Evolutionary conservation across 2,113 vertebrate genomes (phyloP).

Genomic region (Myrmecobius fasciatus): DNA sequence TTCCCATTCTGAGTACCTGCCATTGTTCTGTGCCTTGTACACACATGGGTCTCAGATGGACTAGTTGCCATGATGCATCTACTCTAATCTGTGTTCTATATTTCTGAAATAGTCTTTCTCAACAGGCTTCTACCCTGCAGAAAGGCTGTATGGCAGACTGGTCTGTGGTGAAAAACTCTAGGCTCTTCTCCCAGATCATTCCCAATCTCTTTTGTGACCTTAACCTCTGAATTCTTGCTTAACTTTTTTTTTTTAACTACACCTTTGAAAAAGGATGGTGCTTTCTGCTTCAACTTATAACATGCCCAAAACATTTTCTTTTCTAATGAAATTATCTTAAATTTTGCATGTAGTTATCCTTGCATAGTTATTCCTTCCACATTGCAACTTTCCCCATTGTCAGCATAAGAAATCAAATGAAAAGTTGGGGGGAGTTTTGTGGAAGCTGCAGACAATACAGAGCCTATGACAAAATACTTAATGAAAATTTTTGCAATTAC

Average conservation of each 20-base stretch:
- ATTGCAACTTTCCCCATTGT: no score
- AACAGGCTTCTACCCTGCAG: background rate
- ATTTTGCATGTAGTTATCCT: background rate
- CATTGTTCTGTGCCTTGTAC: background rate
- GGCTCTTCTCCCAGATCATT: fast-evolving
- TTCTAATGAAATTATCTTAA: background rate
- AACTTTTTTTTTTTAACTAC: background rate
- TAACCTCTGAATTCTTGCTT: background rate
- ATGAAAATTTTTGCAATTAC: no score
- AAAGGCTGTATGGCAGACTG: background rate
- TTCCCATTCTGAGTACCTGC: background rate
- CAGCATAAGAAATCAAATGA: no score
- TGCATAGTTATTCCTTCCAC: no score
- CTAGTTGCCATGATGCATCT: background rate
- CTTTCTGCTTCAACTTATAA: background rate
- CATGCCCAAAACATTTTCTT: background rate
- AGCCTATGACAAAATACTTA: no score
- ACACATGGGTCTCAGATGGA: background rate
- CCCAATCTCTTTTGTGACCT: conserved; percentile 1
- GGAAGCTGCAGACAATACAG: no score
- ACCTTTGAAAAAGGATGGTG: background rate
- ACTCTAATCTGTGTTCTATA: background rate
- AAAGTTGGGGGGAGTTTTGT: no score
- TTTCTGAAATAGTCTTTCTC: background rate
- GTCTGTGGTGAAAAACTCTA: background rate